These are phyloP conservation scores for Trinorchestia longiramus DNA, from an alignment of 1,140 invertebrate genomes.

Conservation along the genomic window DNA sequence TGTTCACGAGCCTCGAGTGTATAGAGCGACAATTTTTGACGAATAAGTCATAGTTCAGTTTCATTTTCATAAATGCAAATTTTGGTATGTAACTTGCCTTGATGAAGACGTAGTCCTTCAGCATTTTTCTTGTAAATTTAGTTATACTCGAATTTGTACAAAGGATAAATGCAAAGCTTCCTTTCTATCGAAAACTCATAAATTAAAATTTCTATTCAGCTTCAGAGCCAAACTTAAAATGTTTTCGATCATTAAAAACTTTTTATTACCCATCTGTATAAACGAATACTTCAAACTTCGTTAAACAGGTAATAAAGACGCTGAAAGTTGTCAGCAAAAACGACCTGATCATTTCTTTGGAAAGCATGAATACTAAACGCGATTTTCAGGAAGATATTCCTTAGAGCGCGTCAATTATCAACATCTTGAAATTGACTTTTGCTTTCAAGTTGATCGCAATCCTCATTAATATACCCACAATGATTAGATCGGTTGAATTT, in stretches of 20 bases:
- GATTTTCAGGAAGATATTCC: background rate
- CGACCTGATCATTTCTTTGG: background rate
- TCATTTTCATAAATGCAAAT: too few species aligned
- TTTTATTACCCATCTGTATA: background rate
- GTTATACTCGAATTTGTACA: background rate
- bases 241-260: constrained; percentile 2
- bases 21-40: too few species aligned
- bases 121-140: background rate
- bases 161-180: background rate
- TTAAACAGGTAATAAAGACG: background rate
- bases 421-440: background rate
- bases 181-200: background rate
- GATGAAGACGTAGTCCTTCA: background rate
- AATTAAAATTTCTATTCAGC: background rate
- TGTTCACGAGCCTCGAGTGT: background rate
- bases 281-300: background rate
- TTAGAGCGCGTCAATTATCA: background rate
- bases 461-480: background rate
- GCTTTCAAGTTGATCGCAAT: background rate
- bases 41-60: too few species aligned
- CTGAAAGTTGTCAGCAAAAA: background rate
- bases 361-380: background rate
- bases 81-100: background rate
- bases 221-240: background rate
- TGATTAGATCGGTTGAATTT: background rate